Base-by-base conservation (phyloP, 2,888 invertebrate species). In the Tipula helvola region DNA sequence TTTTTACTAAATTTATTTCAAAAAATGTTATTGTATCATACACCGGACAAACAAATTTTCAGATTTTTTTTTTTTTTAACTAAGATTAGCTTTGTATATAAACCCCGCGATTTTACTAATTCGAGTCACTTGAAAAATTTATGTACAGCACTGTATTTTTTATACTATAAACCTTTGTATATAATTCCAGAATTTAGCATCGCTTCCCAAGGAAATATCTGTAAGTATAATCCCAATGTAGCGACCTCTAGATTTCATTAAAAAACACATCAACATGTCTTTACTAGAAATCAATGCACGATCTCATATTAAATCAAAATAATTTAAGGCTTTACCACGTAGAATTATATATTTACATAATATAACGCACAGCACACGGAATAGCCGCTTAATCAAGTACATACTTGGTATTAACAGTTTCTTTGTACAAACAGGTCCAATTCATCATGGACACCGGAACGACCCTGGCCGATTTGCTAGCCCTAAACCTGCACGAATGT, bases 391-490 rank as follows among this genome's bases (percentile, higher is more conserved):
- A 28, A 28, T 10, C 8, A 16, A 10, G 52, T n/a, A 2, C 0
- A n/a, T 52, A 4, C 28, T 2, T 28, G 10, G 18, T 28, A 71
- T 5, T 71, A 71, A 71, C 10, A 71, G 16, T 52, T 71, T 0
- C n/a, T 28, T 5, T 57, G 28, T 84, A 12, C 36, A 41, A 39
- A 39, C 39, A 98, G 98, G 97, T 97, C 8, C 95, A 95, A 91
- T 98, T 99, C 90, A 96, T 97, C 52, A 98, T 98, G 97, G 97
- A 98, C 90, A 94, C 95, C 89, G 96, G 95, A 88, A 99, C 98
- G 10, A 98, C 98, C 0, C 92, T 99, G 89, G 96, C 98, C 1
- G 98, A 99, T 90, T 93, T 99, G 36, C 92, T 99, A 88, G 96
- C 96, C 5, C 92, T 99, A 86, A 98, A 98, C 91, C 93, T 99